These are phyloP conservation scores for Busseola fusca DNA, from an alignment of 2,888 invertebrate genomes.

Conservation along the genomic window DNA sequence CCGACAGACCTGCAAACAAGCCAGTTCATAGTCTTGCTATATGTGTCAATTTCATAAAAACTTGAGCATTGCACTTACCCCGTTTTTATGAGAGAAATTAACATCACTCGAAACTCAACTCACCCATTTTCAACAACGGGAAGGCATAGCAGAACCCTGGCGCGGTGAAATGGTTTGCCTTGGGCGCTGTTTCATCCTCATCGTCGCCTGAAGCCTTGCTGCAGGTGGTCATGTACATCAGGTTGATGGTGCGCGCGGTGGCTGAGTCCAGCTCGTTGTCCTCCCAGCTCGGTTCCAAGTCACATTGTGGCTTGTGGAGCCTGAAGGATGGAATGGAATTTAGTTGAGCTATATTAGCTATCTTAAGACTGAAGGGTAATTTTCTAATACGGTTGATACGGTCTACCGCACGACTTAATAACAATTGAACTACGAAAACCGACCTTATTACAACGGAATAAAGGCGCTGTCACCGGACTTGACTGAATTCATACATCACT, in stretches of 20 bases:
- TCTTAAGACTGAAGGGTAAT: neutral
- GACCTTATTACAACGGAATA: neutral
- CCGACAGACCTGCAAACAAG: slow-evolving; percentile 66
- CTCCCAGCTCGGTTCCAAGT: slow-evolving; percentile 93
- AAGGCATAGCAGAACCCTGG: slow-evolving; percentile 95
- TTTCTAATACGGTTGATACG: neutral
- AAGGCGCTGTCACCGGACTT: neutral
- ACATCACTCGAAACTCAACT: slow-evolving; percentile 8
- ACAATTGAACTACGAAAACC: neutral
- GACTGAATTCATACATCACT: neutral
- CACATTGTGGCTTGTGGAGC: slow-evolving; percentile 94
- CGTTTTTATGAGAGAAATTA: neutral
- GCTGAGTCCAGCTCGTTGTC: slow-evolving; percentile 91
- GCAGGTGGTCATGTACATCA: slow-evolving; percentile 87
- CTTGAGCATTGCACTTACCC: neutral
- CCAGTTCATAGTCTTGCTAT: neutral
- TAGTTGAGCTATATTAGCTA: neutral
- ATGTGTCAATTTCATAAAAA: neutral
- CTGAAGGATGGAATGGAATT: slow-evolving; percentile 66
- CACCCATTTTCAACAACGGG: slow-evolving; percentile 92
- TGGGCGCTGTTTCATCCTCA: slow-evolving; percentile 48
- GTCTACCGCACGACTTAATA: neutral
- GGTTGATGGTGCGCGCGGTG: slow-evolving; percentile 90
- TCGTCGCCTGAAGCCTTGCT: slow-evolving; percentile 47
- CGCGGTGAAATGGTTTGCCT: slow-evolving; percentile 87